Base-by-base conservation (phyloP, 2,888 invertebrate genomes). In the Hypselothyrea guttata region DNA sequence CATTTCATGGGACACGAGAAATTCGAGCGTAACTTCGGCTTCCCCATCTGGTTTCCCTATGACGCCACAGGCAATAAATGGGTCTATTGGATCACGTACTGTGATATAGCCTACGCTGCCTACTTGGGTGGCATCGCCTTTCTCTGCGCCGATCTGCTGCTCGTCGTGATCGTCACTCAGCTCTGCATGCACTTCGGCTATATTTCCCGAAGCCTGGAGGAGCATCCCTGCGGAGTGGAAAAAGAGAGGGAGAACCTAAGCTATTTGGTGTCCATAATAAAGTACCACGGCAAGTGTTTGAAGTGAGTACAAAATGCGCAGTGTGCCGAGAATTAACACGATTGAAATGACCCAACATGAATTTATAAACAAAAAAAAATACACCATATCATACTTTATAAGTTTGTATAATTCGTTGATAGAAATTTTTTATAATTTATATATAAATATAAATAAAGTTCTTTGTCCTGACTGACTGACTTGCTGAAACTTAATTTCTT, bases 1-100 rank as follows among this genome's bases (percentile, higher is more conserved):
- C 73, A 84, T 28, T 63, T 86, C 0, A 30, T 86, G 4, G 83
- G 76, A 18, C 75, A 75, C 8, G 71, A 78, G 0, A 73, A 65
- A 1, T 88, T 83, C 28, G 84, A 88, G 30, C 75, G 77, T 0
- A 78, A 75, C 2, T 81, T 86, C 8, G 87, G 86, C 0, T 86
- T 87, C 33, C 63, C 73, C 18, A 81, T 87, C 30, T 88, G 88
- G 88, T 86, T 88, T 54, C 88, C 88, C 2, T 88, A 71, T 16
- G 69, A 88, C 46, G 60, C 76, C 0, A 78, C 75, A 0, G 37
- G 38, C 0, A 72, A 12, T 0, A 85, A 69, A 22, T 44, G 66
- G 52, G 35, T 84, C 1, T 87, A 86, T 27, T 86, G 83, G 71
- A 28, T 79, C 0, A 68, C 68, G 0, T 86, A 84, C 22, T 59